A percentile compares a stretch with the other conserved stretches of the same genome.
Conservation (phyloP, 2,797 vertebrate species). For the Xenopus petersii region DNA sequence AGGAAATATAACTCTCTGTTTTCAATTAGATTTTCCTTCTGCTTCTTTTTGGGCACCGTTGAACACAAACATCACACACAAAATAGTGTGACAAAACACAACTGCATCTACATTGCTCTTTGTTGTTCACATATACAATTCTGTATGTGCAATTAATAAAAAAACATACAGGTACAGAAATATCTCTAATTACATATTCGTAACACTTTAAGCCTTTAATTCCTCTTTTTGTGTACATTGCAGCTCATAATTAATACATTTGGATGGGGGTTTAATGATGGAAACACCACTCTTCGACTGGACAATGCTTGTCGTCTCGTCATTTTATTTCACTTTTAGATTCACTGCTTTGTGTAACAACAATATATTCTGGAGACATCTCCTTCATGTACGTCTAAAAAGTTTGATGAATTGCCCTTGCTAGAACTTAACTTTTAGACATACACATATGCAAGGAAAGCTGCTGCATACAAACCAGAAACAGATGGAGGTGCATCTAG, state of each 20-base stretch:
- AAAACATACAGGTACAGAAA: too few species aligned
- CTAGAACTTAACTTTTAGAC: not conserved
- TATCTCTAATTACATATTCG: too few species aligned
- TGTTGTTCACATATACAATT: too few species aligned
- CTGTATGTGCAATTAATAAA: too few species aligned
- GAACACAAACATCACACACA: too few species aligned
- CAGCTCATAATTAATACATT: not conserved
- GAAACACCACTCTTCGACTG: not conserved
- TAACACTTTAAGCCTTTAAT: too few species aligned
- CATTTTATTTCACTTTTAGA: not conserved
- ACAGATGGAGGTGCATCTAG: not conserved
- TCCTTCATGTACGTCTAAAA: slow-evolving; percentile 1
- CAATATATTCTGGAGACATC: slow-evolving; percentile 15
- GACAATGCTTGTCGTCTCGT: not conserved
- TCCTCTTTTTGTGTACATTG: too few species aligned
- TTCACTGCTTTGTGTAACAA: not conserved
- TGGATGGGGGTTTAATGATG: not conserved
- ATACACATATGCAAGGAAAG: not conserved
- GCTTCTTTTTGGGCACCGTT: too few species aligned
- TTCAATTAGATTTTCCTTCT: too few species aligned
- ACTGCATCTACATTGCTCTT: too few species aligned
- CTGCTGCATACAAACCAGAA: slow-evolving; percentile 5
- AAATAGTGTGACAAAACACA: too few species aligned
- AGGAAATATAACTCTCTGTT: too few species aligned
- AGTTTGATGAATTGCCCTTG: slow-evolving; percentile 3